Percentiles rank a stretch among this genome's conserved stretches.
These are phyloP conservation scores for Chunga burmeisteri DNA, from an alignment of 2,113 vertebrate species.

Conservation along the genomic window DNA sequence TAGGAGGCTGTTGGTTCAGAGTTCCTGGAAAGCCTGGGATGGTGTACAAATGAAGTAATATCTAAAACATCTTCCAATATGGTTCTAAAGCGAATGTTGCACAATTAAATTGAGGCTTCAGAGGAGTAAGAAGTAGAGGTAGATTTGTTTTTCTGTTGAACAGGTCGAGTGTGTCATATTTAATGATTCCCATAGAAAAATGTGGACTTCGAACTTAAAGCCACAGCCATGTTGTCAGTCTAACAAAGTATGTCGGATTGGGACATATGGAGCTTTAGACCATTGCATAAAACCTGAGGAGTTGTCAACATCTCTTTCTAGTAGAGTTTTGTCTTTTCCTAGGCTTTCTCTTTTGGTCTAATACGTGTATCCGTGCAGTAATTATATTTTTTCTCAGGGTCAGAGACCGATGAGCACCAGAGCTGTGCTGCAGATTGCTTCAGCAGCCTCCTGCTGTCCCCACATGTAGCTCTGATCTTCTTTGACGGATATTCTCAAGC, in stretches of 20 bases:
- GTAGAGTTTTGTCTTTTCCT: neutral
- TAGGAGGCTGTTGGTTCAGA: neutral
- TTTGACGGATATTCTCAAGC: neutral
- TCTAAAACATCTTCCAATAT: conserved; percentile 26
- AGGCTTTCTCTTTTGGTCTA: neutral
- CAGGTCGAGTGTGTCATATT: neutral
- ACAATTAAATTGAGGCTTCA: conserved; percentile 16
- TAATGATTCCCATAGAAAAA: neutral
- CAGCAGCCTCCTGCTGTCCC: conserved; percentile 20
- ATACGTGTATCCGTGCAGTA: neutral
- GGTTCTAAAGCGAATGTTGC: conserved; percentile 20
- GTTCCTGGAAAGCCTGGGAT: conserved; percentile 42
- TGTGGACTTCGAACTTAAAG: neutral
- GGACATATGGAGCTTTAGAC: neutral
- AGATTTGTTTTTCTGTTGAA: conserved; percentile 6
- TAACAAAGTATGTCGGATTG: neutral
- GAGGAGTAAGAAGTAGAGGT: neutral
- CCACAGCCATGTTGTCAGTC: neutral
- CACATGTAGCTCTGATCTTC: neutral
- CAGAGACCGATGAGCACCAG: neutral
- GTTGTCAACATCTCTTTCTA: neutral
- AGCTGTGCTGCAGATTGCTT: conserved; percentile 40
- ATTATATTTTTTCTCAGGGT: neutral
- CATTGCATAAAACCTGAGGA: neutral
- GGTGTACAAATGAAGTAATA: conserved; percentile 24